A percentile compares a stretch with the other conserved stretches of the same genome.
phyloP scores from a whole-genome alignment of 2,888 invertebrate genomes.

The Hemithea aestivaria region DNA sequence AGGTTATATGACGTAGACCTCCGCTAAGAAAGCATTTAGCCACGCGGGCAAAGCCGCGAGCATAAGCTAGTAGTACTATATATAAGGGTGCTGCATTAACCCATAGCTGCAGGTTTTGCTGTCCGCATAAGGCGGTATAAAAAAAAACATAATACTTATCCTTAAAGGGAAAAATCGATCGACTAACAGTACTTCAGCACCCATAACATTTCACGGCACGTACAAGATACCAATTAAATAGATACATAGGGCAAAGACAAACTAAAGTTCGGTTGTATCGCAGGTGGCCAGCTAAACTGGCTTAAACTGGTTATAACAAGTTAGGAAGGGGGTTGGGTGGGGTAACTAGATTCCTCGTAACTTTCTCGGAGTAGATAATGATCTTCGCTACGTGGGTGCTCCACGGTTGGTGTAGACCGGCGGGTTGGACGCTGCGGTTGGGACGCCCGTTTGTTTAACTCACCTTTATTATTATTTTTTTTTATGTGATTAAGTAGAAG shows the following conservation, averaged over 20 bases:
- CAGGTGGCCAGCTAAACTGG: conserved; percentile 70
- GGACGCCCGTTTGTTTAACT: conserved; percentile 25
- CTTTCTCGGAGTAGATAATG: conserved; percentile 75
- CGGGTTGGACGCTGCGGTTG: conserved; percentile 27
- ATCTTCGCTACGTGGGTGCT: conserved; percentile 74
- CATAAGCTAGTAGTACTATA: too few species aligned
- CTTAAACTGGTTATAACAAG: conserved; percentile 76
- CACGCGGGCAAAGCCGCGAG: too few species aligned
- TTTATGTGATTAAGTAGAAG: too few species aligned
- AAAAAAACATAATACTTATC: too few species aligned
- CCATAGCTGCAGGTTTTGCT: too few species aligned
- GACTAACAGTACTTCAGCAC: too few species aligned
- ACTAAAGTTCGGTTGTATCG: conserved; percentile 62
- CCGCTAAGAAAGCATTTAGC: too few species aligned
- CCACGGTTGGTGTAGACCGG: conserved; percentile 20
- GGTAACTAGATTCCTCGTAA: conserved; percentile 73
- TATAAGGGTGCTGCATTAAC: too few species aligned
- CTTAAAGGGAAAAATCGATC: too few species aligned
- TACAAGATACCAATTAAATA: conserved; percentile 31
- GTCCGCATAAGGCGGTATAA: too few species aligned
- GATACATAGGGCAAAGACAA: conserved; percentile 40
- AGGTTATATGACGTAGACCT: too few species aligned
- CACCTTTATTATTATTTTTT: too few species aligned
- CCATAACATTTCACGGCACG: conserved; percentile 4
- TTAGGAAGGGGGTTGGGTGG: conserved; percentile 50